A percentile compares a stretch with the other conserved stretches of the same genome.
These are phyloP conservation scores for Sebastes baramenuke DNA, from an alignment of 2,797 vertebrate genomes.

Conservation along the genomic window DNA sequence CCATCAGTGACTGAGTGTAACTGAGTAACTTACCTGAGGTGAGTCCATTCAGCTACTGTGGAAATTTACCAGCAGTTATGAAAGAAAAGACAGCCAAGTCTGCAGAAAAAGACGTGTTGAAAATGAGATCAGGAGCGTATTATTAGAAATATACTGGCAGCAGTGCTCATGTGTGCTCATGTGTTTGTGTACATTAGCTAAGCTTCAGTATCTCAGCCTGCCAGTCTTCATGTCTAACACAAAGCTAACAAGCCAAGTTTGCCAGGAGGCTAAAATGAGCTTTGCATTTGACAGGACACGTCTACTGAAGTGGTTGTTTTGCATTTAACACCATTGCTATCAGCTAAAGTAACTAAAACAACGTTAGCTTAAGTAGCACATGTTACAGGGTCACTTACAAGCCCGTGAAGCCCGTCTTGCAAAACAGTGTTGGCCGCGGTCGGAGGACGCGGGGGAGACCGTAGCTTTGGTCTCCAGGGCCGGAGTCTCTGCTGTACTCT, in stretches of 20 bases:
- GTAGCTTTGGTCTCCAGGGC: too few species aligned
- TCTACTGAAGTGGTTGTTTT: not conserved
- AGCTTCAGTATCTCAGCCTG: not conserved
- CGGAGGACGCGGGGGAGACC: too few species aligned
- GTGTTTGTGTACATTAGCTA: slow-evolving; percentile 5
- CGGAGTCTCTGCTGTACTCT: too few species aligned
- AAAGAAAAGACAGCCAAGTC: not conserved
- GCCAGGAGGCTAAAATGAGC: not conserved
- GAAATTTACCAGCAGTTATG: slow-evolving; percentile 10
- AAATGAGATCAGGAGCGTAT: not conserved
- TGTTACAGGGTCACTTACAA: not conserved
- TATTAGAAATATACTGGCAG: not conserved
- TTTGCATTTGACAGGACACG: not conserved
- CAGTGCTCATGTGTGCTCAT: not conserved
- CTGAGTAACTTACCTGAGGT: not conserved
- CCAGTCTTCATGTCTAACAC: not conserved
- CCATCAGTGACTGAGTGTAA: not conserved
- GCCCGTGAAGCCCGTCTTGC: too few species aligned
- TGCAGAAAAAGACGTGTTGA: not conserved
- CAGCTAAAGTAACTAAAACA: not conserved
- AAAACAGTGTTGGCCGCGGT: too few species aligned
- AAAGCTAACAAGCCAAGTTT: not conserved
- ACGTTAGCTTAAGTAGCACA: not conserved
- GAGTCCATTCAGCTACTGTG: not conserved
- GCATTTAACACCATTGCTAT: not conserved